A percentile compares a stretch with the other conserved stretches of the same genome.
Evolutionary conservation across 2,113 vertebrate genomes (phyloP).

Genomic region (Solenodon paradoxus): DNA sequence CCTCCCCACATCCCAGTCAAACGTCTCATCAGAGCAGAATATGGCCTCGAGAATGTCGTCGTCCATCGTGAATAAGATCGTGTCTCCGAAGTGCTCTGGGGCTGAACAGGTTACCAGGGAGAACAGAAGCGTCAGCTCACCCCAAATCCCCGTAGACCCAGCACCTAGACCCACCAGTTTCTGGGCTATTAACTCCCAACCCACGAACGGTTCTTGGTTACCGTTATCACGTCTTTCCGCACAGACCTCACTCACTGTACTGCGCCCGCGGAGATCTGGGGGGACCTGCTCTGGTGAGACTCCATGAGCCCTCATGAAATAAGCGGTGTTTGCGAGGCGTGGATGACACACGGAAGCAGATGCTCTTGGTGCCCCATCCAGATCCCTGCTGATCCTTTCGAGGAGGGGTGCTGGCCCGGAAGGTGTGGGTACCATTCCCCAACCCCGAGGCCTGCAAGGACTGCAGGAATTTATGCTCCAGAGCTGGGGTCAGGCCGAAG

Average conservation of each 20-base stretch:
- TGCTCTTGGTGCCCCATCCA: no score
- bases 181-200: background rate
- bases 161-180: background rate
- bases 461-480: no score
- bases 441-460: background rate
- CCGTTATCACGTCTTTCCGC: background rate
- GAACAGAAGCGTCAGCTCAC: background rate
- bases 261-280: no score
- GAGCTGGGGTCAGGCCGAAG: background rate
- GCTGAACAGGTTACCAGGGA: constrained; percentile 78
- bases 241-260: no score
- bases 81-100: constrained; percentile 97
- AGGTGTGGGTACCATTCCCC: background rate
- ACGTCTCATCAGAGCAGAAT: constrained; percentile 90
- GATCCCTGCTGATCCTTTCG: background rate
- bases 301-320: background rate
- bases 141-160: background rate
- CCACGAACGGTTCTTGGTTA: no score
- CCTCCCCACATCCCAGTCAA: constrained; percentile 81
- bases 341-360: background rate
- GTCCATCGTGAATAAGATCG: constrained; percentile 95
- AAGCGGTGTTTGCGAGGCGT: background rate
- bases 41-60: constrained; percentile 97
- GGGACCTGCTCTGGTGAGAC: background rate
- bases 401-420: background rate